A percentile compares a stretch with the other conserved stretches of the same genome.
These are phyloP conservation scores for Anolis carolinensis DNA, from an alignment of 2,113 vertebrate genomes.

Conservation along the genomic window DNA sequence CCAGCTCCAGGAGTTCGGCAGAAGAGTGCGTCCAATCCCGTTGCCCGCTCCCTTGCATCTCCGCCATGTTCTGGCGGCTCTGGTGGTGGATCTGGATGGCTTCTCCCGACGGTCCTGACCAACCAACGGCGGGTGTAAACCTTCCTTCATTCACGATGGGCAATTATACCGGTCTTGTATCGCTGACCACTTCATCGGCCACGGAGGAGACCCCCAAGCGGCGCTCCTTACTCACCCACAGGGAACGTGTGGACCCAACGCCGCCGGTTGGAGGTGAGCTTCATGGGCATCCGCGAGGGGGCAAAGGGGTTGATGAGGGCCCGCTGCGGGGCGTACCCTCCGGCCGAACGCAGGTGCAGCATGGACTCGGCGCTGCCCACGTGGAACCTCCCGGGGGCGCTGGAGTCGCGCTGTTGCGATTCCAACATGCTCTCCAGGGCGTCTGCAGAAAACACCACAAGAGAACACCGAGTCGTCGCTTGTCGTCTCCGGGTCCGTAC, in stretches of 20 bases:
- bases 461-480: no score
- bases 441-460: conserved; percentile 64
- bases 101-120: conserved; percentile 91
- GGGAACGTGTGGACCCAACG: conserved; percentile 99
- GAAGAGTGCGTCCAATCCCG: conserved; percentile 87
- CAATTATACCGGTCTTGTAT: no score
- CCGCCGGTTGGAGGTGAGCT: conserved; percentile 93
- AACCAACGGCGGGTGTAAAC: not conserved
- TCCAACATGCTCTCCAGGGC: conserved; percentile 90
- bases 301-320: conserved; percentile 97
- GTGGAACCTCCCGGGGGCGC: conserved; percentile 92
- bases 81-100: conserved; percentile 98
- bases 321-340: conserved; percentile 88
- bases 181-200: no score
- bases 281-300: conserved; percentile 97
- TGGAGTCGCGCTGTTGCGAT: conserved; percentile 90
- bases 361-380: conserved; percentile 96
- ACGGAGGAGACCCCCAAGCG: no score
- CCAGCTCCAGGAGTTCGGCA: conserved; percentile 93
- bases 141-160: no score
- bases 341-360: conserved; percentile 89
- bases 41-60: conserved; percentile 90
- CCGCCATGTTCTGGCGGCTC: conserved; percentile 94
- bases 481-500: no score
- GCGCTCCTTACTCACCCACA: conserved; percentile 77